Evolutionary conservation across 2,113 vertebrate species (phyloP).

Genomic region (Spermophilus dauricus): DNA sequence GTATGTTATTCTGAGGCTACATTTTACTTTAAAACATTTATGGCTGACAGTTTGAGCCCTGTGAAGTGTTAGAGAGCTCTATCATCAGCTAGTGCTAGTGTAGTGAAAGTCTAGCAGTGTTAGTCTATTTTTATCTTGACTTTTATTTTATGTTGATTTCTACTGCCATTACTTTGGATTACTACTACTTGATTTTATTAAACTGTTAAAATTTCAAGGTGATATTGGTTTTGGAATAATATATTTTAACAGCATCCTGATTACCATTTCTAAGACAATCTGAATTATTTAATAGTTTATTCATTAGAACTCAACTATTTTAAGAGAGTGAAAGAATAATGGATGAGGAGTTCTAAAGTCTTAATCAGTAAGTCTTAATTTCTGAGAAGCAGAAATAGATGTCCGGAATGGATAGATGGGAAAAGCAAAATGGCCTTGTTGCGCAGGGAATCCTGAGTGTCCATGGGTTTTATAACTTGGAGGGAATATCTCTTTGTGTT

Average conservation of each 20-base stretch:
- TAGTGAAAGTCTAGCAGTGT: neutral
- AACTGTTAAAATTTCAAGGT: neutral
- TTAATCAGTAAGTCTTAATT: neutral
- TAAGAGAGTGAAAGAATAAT: neutral
- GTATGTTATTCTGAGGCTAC: neutral
- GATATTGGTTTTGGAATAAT: conserved; percentile 20
- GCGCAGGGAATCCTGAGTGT: neutral
- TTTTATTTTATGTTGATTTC: conserved; percentile 6
- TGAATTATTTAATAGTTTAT: neutral
- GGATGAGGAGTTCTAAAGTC: neutral
- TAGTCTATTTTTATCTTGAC: neutral
- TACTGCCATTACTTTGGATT: neutral
- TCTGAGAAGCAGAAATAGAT: neutral
- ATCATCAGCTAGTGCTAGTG: neutral
- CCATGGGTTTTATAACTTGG: neutral
- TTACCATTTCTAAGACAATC: neutral
- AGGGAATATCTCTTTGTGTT: neutral
- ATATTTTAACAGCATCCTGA: neutral
- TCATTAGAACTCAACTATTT: neutral
- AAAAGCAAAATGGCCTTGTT: neutral
- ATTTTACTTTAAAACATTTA: neutral
- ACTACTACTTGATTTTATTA: neutral
- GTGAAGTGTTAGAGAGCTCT: neutral
- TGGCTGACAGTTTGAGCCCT: neutral
- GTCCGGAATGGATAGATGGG: neutral